phyloP scores from a whole-genome alignment of 2,797 vertebrate genomes.

The Zalophus californianus region DNA sequence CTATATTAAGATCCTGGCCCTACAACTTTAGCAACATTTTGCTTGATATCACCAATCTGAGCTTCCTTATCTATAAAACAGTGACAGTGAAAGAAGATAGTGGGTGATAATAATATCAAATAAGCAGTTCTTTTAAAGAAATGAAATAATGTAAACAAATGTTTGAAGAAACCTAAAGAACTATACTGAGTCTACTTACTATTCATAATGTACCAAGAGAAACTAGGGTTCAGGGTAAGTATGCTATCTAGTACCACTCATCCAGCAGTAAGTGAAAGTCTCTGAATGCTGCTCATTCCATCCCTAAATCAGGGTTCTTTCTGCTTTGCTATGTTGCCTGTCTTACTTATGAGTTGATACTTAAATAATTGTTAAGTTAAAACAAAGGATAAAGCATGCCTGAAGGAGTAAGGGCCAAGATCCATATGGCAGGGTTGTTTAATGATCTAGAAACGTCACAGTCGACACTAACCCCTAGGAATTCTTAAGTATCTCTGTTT shows the following conservation, averaged over 20 bases:
- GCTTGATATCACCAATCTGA: background rate
- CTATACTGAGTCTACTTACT: background rate
- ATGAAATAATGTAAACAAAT: conserved; percentile 4
- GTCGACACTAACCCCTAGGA: background rate
- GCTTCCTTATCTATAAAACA: background rate
- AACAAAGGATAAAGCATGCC: background rate
- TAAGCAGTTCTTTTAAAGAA: background rate
- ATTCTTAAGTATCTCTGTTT: background rate
- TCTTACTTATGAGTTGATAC: background rate
- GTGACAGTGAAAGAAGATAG: background rate
- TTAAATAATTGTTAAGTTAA: conserved; percentile 11
- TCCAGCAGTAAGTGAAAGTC: background rate
- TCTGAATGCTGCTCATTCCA: background rate
- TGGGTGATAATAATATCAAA: background rate
- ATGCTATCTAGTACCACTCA: background rate
- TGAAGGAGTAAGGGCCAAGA: background rate
- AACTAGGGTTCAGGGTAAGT: background rate
- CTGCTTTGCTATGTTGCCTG: background rate
- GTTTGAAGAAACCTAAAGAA: conserved; percentile 17
- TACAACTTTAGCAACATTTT: background rate
- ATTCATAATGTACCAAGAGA: background rate
- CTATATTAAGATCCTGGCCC: background rate
- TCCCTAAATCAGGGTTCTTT: background rate
- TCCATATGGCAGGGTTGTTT: background rate
- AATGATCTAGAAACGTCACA: background rate